Percentiles rank a stretch among this genome's conserved stretches.
These are phyloP conservation scores for Ephestia elutella DNA, from an alignment of 1,140 invertebrate genomes.

Conservation along the genomic window DNA sequence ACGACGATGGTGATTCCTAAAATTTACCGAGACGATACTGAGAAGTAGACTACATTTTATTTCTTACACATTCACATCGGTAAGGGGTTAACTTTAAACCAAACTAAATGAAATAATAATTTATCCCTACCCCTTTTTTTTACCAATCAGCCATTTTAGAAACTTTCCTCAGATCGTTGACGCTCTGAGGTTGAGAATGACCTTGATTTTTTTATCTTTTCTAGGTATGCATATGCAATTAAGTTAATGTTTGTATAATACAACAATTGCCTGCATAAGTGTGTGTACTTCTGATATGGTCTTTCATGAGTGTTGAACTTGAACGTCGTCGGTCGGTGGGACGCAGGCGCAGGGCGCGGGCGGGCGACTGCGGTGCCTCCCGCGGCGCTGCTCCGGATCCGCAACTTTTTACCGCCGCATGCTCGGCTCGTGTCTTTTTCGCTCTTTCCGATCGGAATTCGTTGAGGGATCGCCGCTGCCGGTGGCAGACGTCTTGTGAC, in stretches of 20 bases:
- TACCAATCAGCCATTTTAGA: too few species aligned
- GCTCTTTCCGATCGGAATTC: slow-evolving; percentile 70
- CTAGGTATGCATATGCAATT: too few species aligned
- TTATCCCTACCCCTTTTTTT: too few species aligned
- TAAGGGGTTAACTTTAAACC: too few species aligned
- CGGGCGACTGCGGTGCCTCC: slow-evolving; percentile 45
- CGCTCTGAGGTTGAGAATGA: too few species aligned
- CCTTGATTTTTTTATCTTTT: too few species aligned
- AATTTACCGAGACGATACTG: slow-evolving; percentile 51
- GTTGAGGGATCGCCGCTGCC: slow-evolving; percentile 65
- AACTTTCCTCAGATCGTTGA: too few species aligned
- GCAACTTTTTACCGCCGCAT: slow-evolving; percentile 62
- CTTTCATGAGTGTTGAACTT: neutral
- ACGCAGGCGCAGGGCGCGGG: slow-evolving; percentile 21
- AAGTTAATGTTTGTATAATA: too few species aligned
- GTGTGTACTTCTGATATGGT: neutral
- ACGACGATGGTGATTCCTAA: slow-evolving; percentile 33
- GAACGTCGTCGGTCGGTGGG: neutral
- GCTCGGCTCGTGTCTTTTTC: slow-evolving; percentile 71
- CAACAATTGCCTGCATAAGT: neutral
- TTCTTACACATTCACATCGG: slow-evolving; percentile 11
- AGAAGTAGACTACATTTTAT: slow-evolving; percentile 52
- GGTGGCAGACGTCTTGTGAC: slow-evolving; percentile 69
- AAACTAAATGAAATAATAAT: too few species aligned
- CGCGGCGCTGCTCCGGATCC: slow-evolving; percentile 47